Conservation (phyloP, 64 coral and sea anemone genomes). For the Montipora cactus region DNA sequence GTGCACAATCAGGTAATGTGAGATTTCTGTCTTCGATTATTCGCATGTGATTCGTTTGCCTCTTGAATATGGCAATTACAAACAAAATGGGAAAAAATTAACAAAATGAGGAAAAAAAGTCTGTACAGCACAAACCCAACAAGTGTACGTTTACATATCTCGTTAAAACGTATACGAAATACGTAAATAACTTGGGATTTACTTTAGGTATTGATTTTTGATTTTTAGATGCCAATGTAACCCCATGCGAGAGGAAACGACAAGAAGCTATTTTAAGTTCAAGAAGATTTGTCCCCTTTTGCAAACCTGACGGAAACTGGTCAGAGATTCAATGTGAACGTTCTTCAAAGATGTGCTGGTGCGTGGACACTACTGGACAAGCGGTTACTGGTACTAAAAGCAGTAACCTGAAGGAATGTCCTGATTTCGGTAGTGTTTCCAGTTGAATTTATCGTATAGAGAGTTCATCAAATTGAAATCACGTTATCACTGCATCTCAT, state of each 20-base stretch:
- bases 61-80: too few species aligned
- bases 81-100: too few species aligned
- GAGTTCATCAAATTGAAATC: too few species aligned
- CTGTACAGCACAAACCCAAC: too few species aligned
- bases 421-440: slow-evolving; percentile 5
- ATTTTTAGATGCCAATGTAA: slow-evolving; percentile 40
- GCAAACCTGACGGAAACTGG: slow-evolving; percentile 72
- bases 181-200: neutral
- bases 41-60: too few species aligned
- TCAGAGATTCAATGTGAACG: slow-evolving; percentile 57
- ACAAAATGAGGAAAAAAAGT: too few species aligned
- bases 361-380: slow-evolving; percentile 13
- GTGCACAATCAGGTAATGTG: slow-evolving; percentile 49
- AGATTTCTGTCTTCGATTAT: too few species aligned
- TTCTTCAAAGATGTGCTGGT: slow-evolving; percentile 51
- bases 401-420: neutral
- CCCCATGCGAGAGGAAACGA: slow-evolving; percentile 57
- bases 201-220: neutral
- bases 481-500: too few species aligned
- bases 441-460: too few species aligned
- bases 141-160: too few species aligned
- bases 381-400: slow-evolving; percentile 20
- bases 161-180: neutral
- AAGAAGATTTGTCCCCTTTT: slow-evolving; percentile 40
- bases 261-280: slow-evolving; percentile 23